Evolutionary conservation across 1,140 invertebrate species (phyloP).

Genomic region (Hermatobates lingyangjiaoensis): DNA sequence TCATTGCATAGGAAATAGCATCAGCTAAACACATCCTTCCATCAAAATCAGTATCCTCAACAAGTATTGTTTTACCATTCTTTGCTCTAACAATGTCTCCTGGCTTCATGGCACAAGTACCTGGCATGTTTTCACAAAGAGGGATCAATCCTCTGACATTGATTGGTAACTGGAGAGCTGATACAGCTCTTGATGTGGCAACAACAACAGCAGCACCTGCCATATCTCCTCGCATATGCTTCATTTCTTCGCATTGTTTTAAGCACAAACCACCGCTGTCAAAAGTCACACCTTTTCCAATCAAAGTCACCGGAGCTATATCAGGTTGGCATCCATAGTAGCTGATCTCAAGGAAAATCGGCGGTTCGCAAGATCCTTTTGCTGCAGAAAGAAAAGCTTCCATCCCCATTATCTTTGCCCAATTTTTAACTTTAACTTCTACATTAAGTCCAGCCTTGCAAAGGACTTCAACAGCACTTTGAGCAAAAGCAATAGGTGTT

Average conservation of each 20-base stretch:
- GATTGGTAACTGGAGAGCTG: constrained; percentile 32
- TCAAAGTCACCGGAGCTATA: constrained; percentile 24
- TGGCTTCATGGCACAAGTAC: constrained; percentile 36
- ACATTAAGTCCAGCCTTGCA: constrained; percentile 29
- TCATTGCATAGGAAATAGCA: constrained; percentile 37
- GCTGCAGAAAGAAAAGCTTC: constrained; percentile 38
- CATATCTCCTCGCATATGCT: constrained; percentile 44
- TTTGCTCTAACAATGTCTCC: constrained; percentile 41
- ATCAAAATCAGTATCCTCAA: constrained; percentile 46
- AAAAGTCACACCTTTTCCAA: constrained; percentile 42
- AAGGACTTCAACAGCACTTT: constrained; percentile 27
- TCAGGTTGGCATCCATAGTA: constrained; percentile 28
- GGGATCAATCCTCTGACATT: constrained; percentile 35
- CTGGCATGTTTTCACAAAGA: constrained; percentile 42
- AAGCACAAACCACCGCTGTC: constrained; percentile 45
- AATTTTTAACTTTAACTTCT: constrained; percentile 30
- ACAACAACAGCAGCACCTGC: constrained; percentile 42
- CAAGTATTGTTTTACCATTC: constrained; percentile 43
- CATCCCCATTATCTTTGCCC: constrained; percentile 40
- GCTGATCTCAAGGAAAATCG: constrained; percentile 37
- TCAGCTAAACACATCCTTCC: constrained; percentile 42
- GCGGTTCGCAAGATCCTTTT: constrained; percentile 38
- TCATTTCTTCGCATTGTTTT: constrained; percentile 35
- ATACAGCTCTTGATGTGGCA: constrained; percentile 30
- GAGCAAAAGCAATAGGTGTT: constrained; percentile 38